Conservation (phyloP, 1,140 invertebrate genomes). For the Trichomalopsis sarcophagae region DNA sequence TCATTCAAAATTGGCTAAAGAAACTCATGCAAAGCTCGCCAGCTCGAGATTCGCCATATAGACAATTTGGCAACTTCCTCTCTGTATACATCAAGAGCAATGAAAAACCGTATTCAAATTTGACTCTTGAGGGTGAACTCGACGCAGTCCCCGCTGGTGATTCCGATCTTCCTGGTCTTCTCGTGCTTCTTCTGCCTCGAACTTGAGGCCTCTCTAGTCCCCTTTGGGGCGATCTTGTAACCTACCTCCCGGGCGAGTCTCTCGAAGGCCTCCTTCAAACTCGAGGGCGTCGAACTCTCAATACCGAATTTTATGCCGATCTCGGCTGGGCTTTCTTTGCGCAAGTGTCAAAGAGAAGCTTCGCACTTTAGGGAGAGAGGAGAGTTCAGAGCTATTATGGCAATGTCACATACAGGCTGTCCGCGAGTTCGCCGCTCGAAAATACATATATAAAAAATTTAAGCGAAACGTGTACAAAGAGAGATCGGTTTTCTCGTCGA, state of each 20-base stretch:
- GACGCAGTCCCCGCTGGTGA: constrained; percentile 18
- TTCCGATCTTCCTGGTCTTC: constrained; percentile 3
- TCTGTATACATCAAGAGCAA: neutral
- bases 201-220: neutral
- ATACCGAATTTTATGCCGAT: too few relatives aligned
- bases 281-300: neutral
- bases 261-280: neutral
- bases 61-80: neutral
- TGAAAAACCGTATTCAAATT: neutral
- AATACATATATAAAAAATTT: neutral
- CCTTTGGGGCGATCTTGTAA: neutral
- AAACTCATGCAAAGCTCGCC: neutral
- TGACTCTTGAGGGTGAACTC: constrained; percentile 45
- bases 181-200: neutral
- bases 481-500: constrained; percentile 16
- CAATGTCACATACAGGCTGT: neutral
- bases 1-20: neutral
- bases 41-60: neutral
- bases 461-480: neutral
- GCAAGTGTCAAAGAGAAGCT: too few relatives aligned
- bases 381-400: too few relatives aligned
- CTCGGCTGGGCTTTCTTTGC: too few relatives aligned
- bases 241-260: neutral
- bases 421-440: neutral
- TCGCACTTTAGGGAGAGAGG: neutral